Evolutionary conservation across 2,797 vertebrate genomes (phyloP), one percentile per base, ranked within the genome.

Genomic region (Limosa lapponica): DNA sequence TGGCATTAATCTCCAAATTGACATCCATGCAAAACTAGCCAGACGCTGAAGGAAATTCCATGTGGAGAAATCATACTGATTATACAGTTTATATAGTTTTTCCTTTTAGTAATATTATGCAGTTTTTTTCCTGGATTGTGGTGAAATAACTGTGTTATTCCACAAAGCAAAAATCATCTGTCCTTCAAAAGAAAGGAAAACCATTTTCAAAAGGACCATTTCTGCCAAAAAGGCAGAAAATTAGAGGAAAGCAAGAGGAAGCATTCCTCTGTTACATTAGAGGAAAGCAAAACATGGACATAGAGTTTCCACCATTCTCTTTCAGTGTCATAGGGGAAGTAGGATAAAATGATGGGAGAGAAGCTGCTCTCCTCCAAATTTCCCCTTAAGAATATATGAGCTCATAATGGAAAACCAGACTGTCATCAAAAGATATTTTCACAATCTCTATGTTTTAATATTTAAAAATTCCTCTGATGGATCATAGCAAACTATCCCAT

Each of bases 351-450:
- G 41, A 82, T 90, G 78, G 96, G 91, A 92, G 80, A 95, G 90
- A 90, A 95, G 52, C 92, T 92, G 51, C 91, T 93, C 36, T 69
- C 17, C 93, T 95, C 74, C 74, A 81, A 95, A 97, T 90, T 97
- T 85, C 96, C 96, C 96, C 96, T 92, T 73, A 44, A 95, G 94
- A 87, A 87, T 87, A 78, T 67, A 34, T 97, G 96, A 97, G 94
- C 90, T 97, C 96, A 97, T 97, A 80, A 93, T 92, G 96, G 94
- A 96, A 97, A 97, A 77, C 74, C 96, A 96, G 91, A 32, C 88
- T 89, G 84, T 94, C 96, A 95, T 71, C 34, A 37, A 95, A 39
- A 82, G 77, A 93, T 74, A 51, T 97, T 97, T 94, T 95, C 96
- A 96, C 90, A 96, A 95, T 95, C 93, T 91, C 95, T 93, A 0